Percentiles rank a stretch among this genome's conserved stretches.
Conservation (phyloP, 1,140 invertebrate species). For the Rhagoletis pomonella region DNA sequence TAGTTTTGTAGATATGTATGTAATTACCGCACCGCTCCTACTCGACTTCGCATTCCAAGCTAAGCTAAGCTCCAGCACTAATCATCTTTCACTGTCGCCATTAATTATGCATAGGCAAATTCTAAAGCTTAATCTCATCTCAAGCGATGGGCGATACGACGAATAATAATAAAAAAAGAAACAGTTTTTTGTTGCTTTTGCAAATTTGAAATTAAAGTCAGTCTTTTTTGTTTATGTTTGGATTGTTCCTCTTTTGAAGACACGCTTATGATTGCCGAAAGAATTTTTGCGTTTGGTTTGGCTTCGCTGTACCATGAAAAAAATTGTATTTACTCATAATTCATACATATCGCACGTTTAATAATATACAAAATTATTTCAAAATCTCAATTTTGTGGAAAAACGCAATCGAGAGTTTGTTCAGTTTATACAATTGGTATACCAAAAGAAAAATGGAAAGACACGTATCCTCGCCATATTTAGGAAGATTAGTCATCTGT, state of each 20-base stretch:
- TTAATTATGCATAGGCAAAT: slow-evolving; percentile 6
- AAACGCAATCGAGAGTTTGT: too few species aligned
- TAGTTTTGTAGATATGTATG: not conserved
- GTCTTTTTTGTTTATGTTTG: not conserved
- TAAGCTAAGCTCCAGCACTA: not conserved
- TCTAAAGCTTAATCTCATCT: not conserved
- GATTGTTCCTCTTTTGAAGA: not conserved
- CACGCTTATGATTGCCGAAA: not conserved
- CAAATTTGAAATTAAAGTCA: not conserved
- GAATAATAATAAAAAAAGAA: not conserved
- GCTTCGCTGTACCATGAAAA: too few species aligned
- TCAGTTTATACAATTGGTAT: too few species aligned
- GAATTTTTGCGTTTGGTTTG: too few species aligned
- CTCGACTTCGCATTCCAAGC: not conserved
- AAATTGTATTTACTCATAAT: too few species aligned
- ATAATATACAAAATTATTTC: too few species aligned
- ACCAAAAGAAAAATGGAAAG: too few species aligned
- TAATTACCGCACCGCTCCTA: not conserved
- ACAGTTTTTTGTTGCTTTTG: not conserved
- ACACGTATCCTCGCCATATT: too few species aligned
- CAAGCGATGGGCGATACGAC: not conserved
- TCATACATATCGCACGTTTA: too few species aligned
- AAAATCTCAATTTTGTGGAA: too few species aligned
- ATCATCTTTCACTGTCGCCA: slow-evolving; percentile 27
- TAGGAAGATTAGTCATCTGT: too few species aligned